A percentile compares a stretch with the other conserved stretches of the same genome.
These are phyloP conservation scores for Taurulus bubalis DNA, from an alignment of 2,113 vertebrate species.

Conservation along the genomic window DNA sequence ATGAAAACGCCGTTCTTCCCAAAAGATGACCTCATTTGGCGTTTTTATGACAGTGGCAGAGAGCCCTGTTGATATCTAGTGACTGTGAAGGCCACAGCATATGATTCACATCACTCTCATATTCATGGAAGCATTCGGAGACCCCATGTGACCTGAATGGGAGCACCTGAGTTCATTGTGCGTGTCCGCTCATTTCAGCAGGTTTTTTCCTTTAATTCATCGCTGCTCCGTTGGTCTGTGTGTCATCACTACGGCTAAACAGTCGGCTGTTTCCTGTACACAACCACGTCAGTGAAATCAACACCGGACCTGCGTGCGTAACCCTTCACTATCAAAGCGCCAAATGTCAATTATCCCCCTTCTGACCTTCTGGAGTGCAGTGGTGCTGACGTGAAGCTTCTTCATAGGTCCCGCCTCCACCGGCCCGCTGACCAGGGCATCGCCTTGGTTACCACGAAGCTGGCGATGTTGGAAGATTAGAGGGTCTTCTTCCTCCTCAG, in stretches of 20 bases:
- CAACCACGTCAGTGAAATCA: constrained; percentile 26
- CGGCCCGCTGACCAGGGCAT: constrained; percentile 89
- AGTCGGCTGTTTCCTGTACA: constrained; percentile 28
- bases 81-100: background rate
- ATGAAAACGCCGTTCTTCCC: background rate
- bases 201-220: constrained; percentile 18
- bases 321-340: background rate
- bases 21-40: background rate
- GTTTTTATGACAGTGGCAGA: constrained; percentile 4
- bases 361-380: constrained; percentile 95
- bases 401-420: constrained; percentile 98
- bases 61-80: background rate
- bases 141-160: background rate
- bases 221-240: constrained; percentile 19
- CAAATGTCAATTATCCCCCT: background rate
- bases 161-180: constrained; percentile 22
- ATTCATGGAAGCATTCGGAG: background rate
- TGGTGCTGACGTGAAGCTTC: constrained; percentile 98
- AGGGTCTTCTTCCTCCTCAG: constrained; percentile 97
- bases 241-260: constrained; percentile 31
- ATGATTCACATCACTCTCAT: constrained; percentile 9
- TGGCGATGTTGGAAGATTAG: constrained; percentile 95
- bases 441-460: constrained; percentile 89
- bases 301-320: constrained; percentile 9
- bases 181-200: constrained; percentile 7